Conservation (phyloP, 2,888 invertebrate species). For the Meloe dianella region DNA sequence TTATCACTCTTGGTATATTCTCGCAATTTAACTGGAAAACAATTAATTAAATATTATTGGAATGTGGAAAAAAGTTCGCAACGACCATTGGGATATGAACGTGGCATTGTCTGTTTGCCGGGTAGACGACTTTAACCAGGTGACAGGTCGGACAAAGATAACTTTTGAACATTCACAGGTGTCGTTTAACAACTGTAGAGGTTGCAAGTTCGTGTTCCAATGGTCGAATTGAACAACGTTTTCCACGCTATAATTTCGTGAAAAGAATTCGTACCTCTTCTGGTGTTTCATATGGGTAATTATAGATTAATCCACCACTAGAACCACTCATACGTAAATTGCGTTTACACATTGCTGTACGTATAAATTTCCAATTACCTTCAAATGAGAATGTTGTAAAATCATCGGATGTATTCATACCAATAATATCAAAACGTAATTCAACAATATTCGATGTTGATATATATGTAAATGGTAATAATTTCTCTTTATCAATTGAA, state of each 20-base stretch:
- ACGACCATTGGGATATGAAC: no score
- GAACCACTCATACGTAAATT: slow-evolving; percentile 75
- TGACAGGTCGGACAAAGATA: no score
- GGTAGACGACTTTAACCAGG: no score
- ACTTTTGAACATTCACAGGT: no score
- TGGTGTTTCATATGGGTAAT: slow-evolving; percentile 49
- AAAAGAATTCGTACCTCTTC: slow-evolving; percentile 55
- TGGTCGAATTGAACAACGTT: no score
- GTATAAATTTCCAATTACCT: slow-evolving; percentile 81
- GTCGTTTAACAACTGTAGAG: no score
- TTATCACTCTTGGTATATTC: slow-evolving; percentile 79
- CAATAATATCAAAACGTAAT: slow-evolving; percentile 79
- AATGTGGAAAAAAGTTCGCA: no score
- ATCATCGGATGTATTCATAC: slow-evolving; percentile 86
- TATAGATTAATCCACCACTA: slow-evolving; percentile 76
- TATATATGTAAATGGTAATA: slow-evolving; percentile 75
- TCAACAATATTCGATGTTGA: slow-evolving; percentile 80
- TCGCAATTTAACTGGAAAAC: slow-evolving; percentile 79
- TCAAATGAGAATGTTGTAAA: slow-evolving; percentile 85
- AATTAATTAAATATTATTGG: no score
- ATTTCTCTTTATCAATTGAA: slow-evolving; percentile 62
- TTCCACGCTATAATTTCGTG: no score
- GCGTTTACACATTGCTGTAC: slow-evolving; percentile 71
- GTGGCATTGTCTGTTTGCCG: no score
- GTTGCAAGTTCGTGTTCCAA: no score